These are phyloP conservation scores for Diadophis punctatus DNA, from an alignment of 2,113 vertebrate genomes.

Conservation along the genomic window DNA sequence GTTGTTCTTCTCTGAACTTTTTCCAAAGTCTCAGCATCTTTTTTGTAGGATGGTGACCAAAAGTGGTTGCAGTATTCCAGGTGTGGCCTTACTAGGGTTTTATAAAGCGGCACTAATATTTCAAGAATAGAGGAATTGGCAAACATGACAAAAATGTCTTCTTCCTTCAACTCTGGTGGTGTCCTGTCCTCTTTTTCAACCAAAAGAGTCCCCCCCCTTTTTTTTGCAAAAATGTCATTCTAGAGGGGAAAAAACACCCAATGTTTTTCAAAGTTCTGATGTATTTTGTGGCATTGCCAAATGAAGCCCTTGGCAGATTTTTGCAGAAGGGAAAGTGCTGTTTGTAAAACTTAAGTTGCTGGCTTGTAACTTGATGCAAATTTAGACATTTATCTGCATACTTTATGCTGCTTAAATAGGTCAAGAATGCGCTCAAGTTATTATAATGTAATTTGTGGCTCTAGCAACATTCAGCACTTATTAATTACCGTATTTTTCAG, in stretches of 20 bases:
- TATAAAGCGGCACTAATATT: too few relatives aligned
- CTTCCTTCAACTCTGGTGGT: neutral
- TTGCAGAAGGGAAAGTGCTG: neutral
- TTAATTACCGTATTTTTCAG: too few relatives aligned
- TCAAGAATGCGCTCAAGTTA: neutral
- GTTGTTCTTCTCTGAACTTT: too few relatives aligned
- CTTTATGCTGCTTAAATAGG: neutral
- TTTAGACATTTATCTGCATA: neutral
- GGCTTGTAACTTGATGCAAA: neutral
- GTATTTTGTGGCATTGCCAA: neutral
- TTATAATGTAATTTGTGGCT: neutral
- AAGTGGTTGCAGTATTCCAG: too few relatives aligned
- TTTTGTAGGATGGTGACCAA: too few relatives aligned
- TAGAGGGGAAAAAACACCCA: neutral
- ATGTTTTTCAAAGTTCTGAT: neutral
- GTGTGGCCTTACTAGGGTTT: too few relatives aligned
- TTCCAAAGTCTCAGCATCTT: too few relatives aligned
- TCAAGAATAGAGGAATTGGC: neutral
- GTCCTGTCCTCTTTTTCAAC: neutral
- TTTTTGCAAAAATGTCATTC: neutral
- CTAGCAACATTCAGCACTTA: neutral
- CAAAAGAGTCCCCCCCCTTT: neutral
- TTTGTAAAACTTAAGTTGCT: neutral
- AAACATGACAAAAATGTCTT: neutral
- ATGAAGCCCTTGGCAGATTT: neutral